Conservation (phyloP, 2,888 invertebrate species). For the Cephus pygmeus region DNA sequence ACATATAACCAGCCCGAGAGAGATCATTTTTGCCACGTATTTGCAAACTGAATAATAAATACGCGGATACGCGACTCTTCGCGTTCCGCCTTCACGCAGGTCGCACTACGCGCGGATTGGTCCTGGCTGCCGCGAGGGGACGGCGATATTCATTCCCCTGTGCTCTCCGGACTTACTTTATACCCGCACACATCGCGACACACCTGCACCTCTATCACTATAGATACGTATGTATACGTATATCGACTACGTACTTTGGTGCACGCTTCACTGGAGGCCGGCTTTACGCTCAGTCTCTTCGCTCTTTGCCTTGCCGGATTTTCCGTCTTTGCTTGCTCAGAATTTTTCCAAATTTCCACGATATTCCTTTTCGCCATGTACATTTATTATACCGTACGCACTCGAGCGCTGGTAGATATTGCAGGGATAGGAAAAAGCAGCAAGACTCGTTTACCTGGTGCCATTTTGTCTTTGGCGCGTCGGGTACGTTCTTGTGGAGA, state of each 20-base stretch:
- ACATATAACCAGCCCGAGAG: slow-evolving; percentile 42
- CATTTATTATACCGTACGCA: neutral
- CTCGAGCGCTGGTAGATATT: neutral
- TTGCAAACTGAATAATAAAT: slow-evolving; percentile 67
- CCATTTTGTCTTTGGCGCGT: neutral
- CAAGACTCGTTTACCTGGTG: neutral
- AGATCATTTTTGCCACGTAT: slow-evolving; percentile 65
- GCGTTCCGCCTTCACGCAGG: slow-evolving; percentile 66
- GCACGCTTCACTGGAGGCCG: slow-evolving; percentile 39
- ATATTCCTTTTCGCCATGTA: neutral
- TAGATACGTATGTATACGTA: slow-evolving; percentile 32
- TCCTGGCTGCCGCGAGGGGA: slow-evolving; percentile 60
- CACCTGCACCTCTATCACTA: slow-evolving; percentile 14
- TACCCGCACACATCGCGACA: slow-evolving; percentile 5
- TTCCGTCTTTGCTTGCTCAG: neutral
- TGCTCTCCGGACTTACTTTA: slow-evolving; percentile 31
- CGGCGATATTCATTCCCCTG: slow-evolving; percentile 58
- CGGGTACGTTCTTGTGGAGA: neutral
- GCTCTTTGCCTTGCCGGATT: slow-evolving; percentile 31
- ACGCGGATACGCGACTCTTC: slow-evolving; percentile 60
- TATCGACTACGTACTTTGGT: slow-evolving; percentile 9
- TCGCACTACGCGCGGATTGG: slow-evolving; percentile 62
- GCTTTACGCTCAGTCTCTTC: slow-evolving; percentile 19
- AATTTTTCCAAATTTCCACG: neutral
- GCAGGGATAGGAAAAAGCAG: neutral